Evolutionary conservation across 2,797 vertebrate species (phyloP), one percentile per base, ranked within the genome.

Genomic region (Leptoclinus maculatus): DNA sequence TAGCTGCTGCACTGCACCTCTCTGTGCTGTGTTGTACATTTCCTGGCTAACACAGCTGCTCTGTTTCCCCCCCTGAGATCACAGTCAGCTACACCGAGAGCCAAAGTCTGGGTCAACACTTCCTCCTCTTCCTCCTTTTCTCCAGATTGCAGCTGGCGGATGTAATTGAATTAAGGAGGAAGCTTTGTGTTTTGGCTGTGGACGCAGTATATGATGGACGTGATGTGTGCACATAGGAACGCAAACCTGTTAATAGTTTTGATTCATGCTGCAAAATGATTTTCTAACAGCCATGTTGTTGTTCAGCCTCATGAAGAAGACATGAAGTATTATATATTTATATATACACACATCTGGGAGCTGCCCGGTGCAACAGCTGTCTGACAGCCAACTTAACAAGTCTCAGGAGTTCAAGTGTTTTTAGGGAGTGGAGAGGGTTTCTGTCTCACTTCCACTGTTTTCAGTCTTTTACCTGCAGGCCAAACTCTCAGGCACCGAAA

Each of bases 91-190:
- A 59, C 80, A 73, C 66, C 13, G 25, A 64, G 72, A 87, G 87
- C 88, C 80, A 78, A 70, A 85, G 80, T 80, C 68, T 64, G 70
- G 83, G 83, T 83, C 87, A 74, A 62, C 71, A 76, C 82, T 84
- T 88, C 87, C 79, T 79, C 66, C 47, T 81, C 71, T 76, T 66
- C 68, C 65, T 71, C 76, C 56, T 34, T 45, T 70, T 78, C 70
- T 84, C 70, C 82, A 66, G 45, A 59, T 66, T 83, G 84, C 87
- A 90, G 86, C 87, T 89, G 85, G 82, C 39, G 71, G 88, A 88
- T 88, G 83, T 84, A 80, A 87, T 85, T 83, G 83, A 85, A 81
- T 79, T 59, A 78, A 81, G 70, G 59, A 78, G 75, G 86, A 83
- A 78, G 80, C 56, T 32, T 70, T 53, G 76, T 79, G 5, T 36